Conservation (phyloP, 2,797 vertebrate genomes). For the Manis crassicaudata region DNA sequence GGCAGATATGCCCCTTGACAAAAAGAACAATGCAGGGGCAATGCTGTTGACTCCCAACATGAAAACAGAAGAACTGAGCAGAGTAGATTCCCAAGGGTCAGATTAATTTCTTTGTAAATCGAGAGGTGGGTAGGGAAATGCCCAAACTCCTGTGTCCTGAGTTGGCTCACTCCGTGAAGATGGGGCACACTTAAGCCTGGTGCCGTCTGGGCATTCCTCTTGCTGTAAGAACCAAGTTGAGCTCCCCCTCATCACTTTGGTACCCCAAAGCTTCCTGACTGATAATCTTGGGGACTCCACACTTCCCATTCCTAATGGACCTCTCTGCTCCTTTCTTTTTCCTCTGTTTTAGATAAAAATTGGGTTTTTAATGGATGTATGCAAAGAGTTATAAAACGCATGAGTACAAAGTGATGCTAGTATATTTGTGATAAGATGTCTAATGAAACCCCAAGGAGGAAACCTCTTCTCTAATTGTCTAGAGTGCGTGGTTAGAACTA, state of each 20-base stretch:
- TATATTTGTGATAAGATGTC: slow-evolving; percentile 50
- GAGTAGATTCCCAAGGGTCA: neutral
- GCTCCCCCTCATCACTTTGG: neutral
- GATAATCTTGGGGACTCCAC: neutral
- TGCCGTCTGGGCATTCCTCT: neutral
- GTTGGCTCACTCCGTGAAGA: neutral
- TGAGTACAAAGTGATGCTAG: slow-evolving; percentile 44
- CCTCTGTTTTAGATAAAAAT: slow-evolving; percentile 17
- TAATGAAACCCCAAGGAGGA: neutral
- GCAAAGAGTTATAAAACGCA: slow-evolving; percentile 73
- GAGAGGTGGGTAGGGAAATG: neutral
- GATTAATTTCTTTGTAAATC: neutral
- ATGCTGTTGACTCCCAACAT: neutral
- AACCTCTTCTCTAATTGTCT: neutral
- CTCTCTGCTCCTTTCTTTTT: neutral
- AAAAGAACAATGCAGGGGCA: slow-evolving; percentile 1
- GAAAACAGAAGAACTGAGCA: slow-evolving; percentile 31
- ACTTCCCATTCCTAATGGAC: neutral
- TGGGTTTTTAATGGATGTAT: slow-evolving; percentile 77
- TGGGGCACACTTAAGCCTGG: neutral
- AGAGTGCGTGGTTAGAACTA: neutral
- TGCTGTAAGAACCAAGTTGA: neutral
- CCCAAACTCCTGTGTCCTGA: neutral
- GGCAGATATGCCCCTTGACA: neutral
- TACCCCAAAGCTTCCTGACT: slow-evolving; percentile 26